Conservation (phyloP, 2,797 vertebrate species). For the Chelmon rostratus region DNA sequence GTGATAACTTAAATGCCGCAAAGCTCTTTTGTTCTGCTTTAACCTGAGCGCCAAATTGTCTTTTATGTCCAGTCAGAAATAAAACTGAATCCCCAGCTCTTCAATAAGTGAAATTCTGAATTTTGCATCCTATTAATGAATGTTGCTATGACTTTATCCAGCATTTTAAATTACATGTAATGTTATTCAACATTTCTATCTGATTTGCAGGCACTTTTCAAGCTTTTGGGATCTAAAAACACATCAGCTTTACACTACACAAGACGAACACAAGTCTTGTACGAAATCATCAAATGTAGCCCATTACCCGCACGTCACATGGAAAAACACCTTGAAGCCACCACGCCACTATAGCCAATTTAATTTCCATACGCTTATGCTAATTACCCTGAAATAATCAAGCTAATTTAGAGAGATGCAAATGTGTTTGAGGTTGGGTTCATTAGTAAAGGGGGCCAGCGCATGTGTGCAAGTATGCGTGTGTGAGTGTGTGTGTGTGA, state of each 20-base stretch:
- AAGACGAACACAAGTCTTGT: constrained; percentile 52
- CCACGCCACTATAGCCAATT: constrained; percentile 78
- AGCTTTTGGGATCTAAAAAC: constrained; percentile 39
- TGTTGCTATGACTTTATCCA: constrained; percentile 21
- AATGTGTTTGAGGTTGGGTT: constrained; percentile 82
- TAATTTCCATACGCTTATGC: constrained; percentile 86
- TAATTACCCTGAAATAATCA: constrained; percentile 86
- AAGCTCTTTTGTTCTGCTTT: constrained; percentile 20
- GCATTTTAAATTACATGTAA: constrained; percentile 45
- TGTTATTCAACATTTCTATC: constrained; percentile 46
- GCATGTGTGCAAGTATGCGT: constrained; percentile 39
- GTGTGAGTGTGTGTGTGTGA: constrained; percentile 20
- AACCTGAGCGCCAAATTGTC: constrained; percentile 9
- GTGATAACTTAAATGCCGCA: constrained; percentile 9
- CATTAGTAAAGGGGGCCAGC: constrained; percentile 77
- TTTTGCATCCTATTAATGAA: constrained; percentile 32
- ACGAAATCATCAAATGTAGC: constrained; percentile 71
- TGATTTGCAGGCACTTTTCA: constrained; percentile 44
- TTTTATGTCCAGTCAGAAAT: constrained; percentile 17
- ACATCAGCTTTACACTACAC: constrained; percentile 39
- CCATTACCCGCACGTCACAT: constrained; percentile 73
- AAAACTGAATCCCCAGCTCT: constrained; percentile 12
- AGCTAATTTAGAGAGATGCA: constrained; percentile 86
- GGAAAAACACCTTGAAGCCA: constrained; percentile 82
- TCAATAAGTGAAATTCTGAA: constrained; percentile 5